Evolutionary conservation across 2,113 vertebrate species (phyloP), one percentile per base, ranked within the genome.

Genomic region (Callocephalon fimbriatum): DNA sequence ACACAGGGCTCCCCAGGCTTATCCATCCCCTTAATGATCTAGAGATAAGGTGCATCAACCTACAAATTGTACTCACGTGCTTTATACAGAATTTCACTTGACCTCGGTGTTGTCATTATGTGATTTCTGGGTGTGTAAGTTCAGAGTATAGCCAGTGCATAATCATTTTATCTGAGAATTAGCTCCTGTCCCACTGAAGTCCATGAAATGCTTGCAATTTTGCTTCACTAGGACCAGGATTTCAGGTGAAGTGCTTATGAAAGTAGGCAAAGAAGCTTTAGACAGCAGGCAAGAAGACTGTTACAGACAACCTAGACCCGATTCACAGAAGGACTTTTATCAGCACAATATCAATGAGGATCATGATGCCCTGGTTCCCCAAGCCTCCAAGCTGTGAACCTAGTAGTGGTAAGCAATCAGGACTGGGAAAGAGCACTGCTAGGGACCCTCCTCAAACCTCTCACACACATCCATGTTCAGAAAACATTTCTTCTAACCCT

Each of bases 31-130:
- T 42, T 25, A 31, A 19, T 11, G 67, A 79, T 67, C 32, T 67
- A 72, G 50, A 84, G 40, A 42, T 29, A n/a, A 76, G 10, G 20
- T 73, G 32, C 40, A 27, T 45, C 62, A 63, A 17, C 19, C 66
- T 38, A 45, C 5, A 48, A 29, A 51, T 35, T 38, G 16, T 44
- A 61, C 6, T 42, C 15, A 17, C 0, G 0, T 17, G 44, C 32
- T 83, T 76, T 56, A 35, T 23, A 51, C 21, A 7, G 18, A 83
- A 27, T 82, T 78, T 88, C 40, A n/a, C 1, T 1, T 35, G 4
- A 54, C 14, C 31, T 95, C 0, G 0, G 14, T 44, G 20, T 14
- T 77, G 38, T 40, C n/a, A 62, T 78, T 37, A 13, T 31, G 15
- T 78, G 54, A 77, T 16, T 86, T 72, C 22, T 75, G 53, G 35